These are phyloP conservation scores for Gerris buenoi DNA, from an alignment of 1,140 invertebrate genomes.

Conservation along the genomic window DNA sequence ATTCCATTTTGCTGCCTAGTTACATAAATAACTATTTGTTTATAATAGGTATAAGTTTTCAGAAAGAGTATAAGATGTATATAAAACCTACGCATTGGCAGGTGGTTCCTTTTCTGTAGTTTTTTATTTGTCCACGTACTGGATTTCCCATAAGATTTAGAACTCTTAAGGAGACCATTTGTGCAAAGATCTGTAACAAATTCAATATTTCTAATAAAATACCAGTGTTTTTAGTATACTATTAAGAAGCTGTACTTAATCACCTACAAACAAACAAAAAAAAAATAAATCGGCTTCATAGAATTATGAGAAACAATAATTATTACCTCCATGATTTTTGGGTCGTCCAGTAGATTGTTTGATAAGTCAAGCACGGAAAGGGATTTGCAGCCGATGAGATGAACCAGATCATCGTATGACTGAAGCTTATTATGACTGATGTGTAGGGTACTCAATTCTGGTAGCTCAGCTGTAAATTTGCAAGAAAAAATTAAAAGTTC, in stretches of 20 bases:
- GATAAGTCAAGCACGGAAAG: constrained; percentile 74
- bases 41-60: too few species aligned
- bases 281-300: constrained; percentile 3
- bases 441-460: constrained; percentile 61
- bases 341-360: constrained; percentile 67
- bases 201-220: too few species aligned
- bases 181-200: constrained; percentile 33
- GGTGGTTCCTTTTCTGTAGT: constrained; percentile 71
- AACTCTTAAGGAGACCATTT: constrained; percentile 42
- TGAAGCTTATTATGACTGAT: constrained; percentile 70
- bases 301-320: background rate
- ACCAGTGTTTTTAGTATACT: too few species aligned
- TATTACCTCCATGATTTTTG: constrained; percentile 38
- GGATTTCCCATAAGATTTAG: constrained; percentile 75
- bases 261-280: background rate
- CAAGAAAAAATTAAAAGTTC: too few species aligned
- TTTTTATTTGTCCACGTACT: constrained; percentile 57
- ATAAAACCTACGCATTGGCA: constrained; percentile 48
- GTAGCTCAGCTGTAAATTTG: constrained; percentile 35
- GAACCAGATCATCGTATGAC: constrained; percentile 49
- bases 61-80: too few species aligned
- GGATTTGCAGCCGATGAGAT: constrained; percentile 49
- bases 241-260: too few species aligned
- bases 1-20: too few species aligned
- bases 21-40: too few species aligned